Conservation (phyloP, 2,797 vertebrate genomes). For the Lophotriccus pileatus region DNA sequence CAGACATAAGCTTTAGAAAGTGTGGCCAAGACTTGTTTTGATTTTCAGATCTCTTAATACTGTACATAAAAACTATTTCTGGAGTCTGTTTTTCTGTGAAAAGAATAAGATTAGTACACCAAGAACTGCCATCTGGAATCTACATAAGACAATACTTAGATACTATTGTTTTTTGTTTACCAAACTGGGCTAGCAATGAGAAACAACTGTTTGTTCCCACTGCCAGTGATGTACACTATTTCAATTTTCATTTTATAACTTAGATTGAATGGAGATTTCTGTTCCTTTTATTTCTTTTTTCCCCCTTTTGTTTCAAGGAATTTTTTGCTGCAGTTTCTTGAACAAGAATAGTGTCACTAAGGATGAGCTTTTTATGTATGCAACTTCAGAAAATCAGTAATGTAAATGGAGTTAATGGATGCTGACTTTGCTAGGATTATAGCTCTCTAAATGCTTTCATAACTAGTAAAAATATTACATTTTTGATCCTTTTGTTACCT, state of each 20-base stretch:
- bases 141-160: not conserved
- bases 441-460: not conserved
- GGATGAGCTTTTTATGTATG: not conserved
- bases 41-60: not conserved
- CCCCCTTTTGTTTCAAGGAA: not conserved
- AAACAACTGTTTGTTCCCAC: not conserved
- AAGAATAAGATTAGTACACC: not conserved
- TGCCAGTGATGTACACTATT: fast-evolving
- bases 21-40: not conserved
- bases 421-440: not conserved
- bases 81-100: not conserved
- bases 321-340: not conserved
- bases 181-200: not conserved
- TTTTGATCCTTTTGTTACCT: not conserved
- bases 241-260: not conserved
- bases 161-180: not conserved
- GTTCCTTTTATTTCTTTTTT: not conserved
- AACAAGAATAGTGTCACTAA: not conserved
- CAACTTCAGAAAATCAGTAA: not conserved
- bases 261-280: not conserved
- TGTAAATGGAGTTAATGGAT: not conserved
- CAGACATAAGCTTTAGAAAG: not conserved
- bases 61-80: not conserved
- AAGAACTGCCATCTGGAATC: not conserved
- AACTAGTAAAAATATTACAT: not conserved